phyloP scores from a whole-genome alignment of 2,113 vertebrate genomes.

The Cryptotis parvus region DNA sequence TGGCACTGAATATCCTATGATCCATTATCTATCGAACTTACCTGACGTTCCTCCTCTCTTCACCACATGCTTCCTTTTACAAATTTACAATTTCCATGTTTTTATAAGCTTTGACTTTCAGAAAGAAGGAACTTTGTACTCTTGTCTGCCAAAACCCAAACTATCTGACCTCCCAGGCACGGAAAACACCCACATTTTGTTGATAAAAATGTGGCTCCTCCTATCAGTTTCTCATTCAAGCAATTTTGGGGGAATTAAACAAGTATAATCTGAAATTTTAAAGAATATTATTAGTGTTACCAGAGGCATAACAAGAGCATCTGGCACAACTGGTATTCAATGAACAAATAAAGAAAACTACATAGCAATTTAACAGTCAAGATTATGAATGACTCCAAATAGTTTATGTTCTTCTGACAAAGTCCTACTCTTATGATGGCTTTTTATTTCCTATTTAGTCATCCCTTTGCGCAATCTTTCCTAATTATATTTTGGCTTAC shows the following conservation, averaged over 20 bases:
- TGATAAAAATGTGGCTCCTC: slow-evolving; percentile 42
- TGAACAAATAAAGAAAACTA: slow-evolving; percentile 37
- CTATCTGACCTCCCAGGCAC: slow-evolving; percentile 46
- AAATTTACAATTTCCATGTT: slow-evolving; percentile 19
- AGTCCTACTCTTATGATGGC: background rate
- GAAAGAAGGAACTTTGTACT: slow-evolving; percentile 47
- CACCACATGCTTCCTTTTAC: slow-evolving; percentile 38
- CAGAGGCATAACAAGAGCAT: slow-evolving; percentile 65
- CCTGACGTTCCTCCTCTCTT: slow-evolving; percentile 17
- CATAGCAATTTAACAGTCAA: background rate
- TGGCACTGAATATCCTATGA: slow-evolving; percentile 43
- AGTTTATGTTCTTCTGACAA: slow-evolving; percentile 17
- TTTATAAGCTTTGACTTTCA: slow-evolving; percentile 50
- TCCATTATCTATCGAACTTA: slow-evolving; percentile 9
- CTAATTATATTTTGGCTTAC: slow-evolving; percentile 64
- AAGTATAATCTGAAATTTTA: slow-evolving; percentile 58
- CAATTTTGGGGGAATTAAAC: slow-evolving; percentile 47
- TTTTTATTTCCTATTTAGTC: slow-evolving; percentile 45
- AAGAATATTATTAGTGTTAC: slow-evolving; percentile 62
- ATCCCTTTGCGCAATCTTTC: slow-evolving; percentile 42
- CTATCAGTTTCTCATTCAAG: slow-evolving; percentile 51
- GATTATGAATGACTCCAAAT: background rate
- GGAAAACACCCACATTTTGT: background rate
- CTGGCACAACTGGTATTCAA: slow-evolving; percentile 36
- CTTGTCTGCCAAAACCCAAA: slow-evolving; percentile 61